Evolutionary conservation across 2,797 vertebrate species (phyloP).

Genomic region (Acrocephalus scirpaceus): DNA sequence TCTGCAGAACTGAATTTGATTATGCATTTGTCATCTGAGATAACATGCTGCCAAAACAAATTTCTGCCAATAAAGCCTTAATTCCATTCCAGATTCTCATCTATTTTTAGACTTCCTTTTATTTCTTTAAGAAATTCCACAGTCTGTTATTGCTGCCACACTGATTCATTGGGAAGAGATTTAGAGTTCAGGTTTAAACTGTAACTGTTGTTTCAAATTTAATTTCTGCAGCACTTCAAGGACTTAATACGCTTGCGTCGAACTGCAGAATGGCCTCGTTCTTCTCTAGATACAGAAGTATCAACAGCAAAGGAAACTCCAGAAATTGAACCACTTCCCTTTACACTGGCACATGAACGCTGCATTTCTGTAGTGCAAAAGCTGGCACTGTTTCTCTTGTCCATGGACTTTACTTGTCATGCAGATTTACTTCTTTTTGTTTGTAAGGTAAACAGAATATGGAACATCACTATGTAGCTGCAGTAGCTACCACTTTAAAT

Average conservation of each 20-base stretch:
- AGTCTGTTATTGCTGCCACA: background rate
- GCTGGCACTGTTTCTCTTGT: conserved; percentile 94
- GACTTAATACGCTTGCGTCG: conserved; percentile 96
- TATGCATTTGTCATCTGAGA: background rate
- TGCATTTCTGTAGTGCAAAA: conserved; percentile 99
- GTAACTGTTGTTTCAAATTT: conserved; percentile 7
- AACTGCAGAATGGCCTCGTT: conserved; percentile 97
- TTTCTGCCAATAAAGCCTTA: background rate
- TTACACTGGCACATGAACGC: conserved; percentile 94
- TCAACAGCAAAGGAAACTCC: conserved; percentile 90
- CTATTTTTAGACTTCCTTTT: background rate
- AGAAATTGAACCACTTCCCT: conserved; percentile 95
- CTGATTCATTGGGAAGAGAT: background rate
- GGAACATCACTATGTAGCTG: background rate
- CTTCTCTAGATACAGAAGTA: conserved; percentile 91
- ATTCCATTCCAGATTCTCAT: background rate
- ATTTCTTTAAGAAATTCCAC: background rate
- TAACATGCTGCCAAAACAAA: background rate
- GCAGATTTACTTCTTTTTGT: conserved; percentile 97
- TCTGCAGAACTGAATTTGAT: background rate
- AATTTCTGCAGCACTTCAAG: conserved; percentile 91
- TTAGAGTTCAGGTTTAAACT: background rate
- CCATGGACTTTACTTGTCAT: conserved; percentile 99
- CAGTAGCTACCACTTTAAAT: background rate
- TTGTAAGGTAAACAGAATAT: conserved; percentile 87